Conservation (phyloP, 1,140 invertebrate species). For the Conus betulinus region DNA sequence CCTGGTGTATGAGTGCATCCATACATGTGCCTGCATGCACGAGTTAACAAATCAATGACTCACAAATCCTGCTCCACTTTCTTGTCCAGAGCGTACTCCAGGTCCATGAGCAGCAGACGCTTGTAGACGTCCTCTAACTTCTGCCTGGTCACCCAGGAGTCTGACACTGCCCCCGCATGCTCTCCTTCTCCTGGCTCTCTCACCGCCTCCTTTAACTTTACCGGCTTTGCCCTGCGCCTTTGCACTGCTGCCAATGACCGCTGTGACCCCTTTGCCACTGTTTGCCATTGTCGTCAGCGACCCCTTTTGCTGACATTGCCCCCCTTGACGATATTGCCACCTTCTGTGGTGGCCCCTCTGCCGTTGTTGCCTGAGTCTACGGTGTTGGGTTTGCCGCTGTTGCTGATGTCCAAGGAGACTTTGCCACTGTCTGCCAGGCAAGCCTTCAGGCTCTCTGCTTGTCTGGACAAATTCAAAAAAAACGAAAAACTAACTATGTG, state of each 20-base stretch:
- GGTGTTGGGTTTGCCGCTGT: not conserved
- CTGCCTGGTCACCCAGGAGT: constrained; percentile 72
- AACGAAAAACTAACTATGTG: constrained; percentile 10
- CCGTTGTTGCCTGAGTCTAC: not conserved
- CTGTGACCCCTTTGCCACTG: not conserved
- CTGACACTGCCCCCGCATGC: constrained; percentile 60
- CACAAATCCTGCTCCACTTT: constrained; percentile 90
- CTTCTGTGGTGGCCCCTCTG: not conserved
- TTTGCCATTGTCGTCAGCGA: not conserved
- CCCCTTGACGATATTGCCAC: not conserved
- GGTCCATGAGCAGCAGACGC: constrained; percentile 86
- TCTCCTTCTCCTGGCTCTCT: constrained; percentile 17
- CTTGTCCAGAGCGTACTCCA: constrained; percentile 91
- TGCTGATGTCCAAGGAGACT: not conserved
- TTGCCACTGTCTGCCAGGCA: constrained; percentile 59
- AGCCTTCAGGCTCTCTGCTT: constrained; percentile 70
- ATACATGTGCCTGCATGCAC: no score
- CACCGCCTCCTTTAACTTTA: not conserved
- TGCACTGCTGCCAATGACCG: not conserved
- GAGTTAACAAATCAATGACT: constrained; percentile 43
- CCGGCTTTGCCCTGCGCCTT: not conserved
- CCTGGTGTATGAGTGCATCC: no score
- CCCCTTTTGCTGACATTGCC: not conserved
- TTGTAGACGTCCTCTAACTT: constrained; percentile 85
- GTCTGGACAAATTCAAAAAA: constrained; percentile 62